Percentiles rank a stretch among this genome's conserved stretches.
Evolutionary conservation across 2,113 vertebrate genomes (phyloP).

Genomic region (Gopherus evgoodei): DNA sequence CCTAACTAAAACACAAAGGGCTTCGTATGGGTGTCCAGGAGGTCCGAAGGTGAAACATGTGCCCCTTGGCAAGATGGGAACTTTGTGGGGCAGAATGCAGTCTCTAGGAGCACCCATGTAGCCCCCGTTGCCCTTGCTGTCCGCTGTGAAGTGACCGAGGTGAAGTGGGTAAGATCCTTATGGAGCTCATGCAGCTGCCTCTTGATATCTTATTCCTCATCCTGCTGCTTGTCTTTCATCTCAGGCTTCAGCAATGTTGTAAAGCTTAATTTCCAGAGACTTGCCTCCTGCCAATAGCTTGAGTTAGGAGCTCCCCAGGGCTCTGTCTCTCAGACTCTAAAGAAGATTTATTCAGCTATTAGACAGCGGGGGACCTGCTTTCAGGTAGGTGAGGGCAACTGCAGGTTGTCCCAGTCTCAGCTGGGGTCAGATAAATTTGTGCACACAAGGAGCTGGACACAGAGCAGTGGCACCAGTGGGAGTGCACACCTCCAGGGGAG

Average conservation of each 20-base stretch:
- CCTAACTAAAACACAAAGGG: not conserved
- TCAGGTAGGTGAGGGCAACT: not conserved
- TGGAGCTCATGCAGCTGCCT: not conserved
- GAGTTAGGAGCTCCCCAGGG: constrained; percentile 1
- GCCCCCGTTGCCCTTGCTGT: not conserved
- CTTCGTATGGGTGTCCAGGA: not conserved
- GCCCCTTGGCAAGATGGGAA: accelerated
- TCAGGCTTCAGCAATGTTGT: not conserved
- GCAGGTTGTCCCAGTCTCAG: not conserved
- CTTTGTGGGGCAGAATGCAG: not conserved
- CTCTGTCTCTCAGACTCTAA: constrained; percentile 4
- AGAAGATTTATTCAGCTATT: constrained; percentile 12
- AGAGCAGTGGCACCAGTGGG: not conserved
- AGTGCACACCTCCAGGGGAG: accelerated
- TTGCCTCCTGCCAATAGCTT: constrained; percentile 36
- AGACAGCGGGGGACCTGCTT: not conserved
- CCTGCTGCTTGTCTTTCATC: constrained; percentile 19
- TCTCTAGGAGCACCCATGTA: accelerated
- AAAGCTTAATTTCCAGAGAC: constrained; percentile 15
- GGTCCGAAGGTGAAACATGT: accelerated
- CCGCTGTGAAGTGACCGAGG: not conserved
- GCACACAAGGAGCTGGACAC: accelerated
- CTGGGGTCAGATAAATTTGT: not conserved
- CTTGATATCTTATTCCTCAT: not conserved
- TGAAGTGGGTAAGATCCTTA: not conserved